These are phyloP conservation scores for Lagopus leucura DNA, from an alignment of 2,113 vertebrate species.

Conservation along the genomic window DNA sequence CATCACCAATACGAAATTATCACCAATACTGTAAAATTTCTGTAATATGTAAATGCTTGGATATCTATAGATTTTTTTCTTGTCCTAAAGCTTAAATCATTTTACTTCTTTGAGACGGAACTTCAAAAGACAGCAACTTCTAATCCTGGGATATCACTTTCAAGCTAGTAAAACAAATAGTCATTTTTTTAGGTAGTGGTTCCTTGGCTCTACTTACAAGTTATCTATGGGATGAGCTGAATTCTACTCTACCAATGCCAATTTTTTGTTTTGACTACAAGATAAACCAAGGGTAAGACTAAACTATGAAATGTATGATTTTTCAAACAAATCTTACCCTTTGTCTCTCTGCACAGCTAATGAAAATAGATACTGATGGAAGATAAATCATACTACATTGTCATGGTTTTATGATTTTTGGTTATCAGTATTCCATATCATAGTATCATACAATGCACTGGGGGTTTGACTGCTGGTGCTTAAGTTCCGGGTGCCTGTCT, in stretches of 20 bases:
- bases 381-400: background rate
- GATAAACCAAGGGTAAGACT: background rate
- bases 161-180: background rate
- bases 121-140: background rate
- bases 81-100: background rate
- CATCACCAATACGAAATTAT: background rate
- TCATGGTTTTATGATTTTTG: too few relatives aligned
- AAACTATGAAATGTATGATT: fast-evolving
- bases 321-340: background rate
- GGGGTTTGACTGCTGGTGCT: too few relatives aligned
- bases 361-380: fast-evolving
- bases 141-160: background rate
- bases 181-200: background rate
- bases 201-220: background rate
- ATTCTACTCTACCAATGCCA: background rate
- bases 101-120: background rate
- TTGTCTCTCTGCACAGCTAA: background rate
- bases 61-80: background rate
- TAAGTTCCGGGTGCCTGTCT: too few relatives aligned
- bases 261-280: background rate
- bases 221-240: background rate
- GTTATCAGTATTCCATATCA: too few relatives aligned
- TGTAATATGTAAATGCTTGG: background rate
- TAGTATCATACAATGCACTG: too few relatives aligned
- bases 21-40: background rate